Conservation (phyloP, 2,113 vertebrate genomes). For the Stigmatopora argus region DNA sequence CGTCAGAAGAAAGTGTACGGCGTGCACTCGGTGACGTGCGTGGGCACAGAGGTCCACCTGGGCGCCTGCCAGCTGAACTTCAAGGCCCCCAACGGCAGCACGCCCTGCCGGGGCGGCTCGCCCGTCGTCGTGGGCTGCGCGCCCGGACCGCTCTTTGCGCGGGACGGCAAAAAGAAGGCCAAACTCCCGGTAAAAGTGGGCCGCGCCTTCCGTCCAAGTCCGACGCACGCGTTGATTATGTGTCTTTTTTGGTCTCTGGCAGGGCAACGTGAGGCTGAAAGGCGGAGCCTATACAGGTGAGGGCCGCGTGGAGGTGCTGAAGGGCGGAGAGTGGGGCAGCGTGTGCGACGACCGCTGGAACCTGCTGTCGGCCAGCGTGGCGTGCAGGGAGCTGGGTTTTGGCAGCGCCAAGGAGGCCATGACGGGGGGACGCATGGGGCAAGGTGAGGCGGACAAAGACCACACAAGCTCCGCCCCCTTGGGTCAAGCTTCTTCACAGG, state of each 20-base stretch:
- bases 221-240: too few relatives aligned
- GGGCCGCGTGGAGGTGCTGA: constrained; percentile 89
- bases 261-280: constrained; percentile 83
- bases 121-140: constrained; percentile 84
- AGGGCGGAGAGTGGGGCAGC: constrained; percentile 83
- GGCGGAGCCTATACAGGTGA: constrained; percentile 80
- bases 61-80: constrained; percentile 85
- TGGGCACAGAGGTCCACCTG: constrained; percentile 84
- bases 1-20: constrained; percentile 78
- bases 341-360: constrained; percentile 93
- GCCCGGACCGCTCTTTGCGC: constrained; percentile 74
- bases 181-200: constrained; percentile 57
- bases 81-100: constrained; percentile 73
- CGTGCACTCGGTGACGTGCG: constrained; percentile 83
- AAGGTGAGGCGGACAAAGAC: constrained; percentile 71
- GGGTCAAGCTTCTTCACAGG: too few relatives aligned
- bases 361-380: constrained; percentile 85
- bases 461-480: too few relatives aligned
- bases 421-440: constrained; percentile 87
- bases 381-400: constrained; percentile 93
- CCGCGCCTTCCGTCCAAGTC: not conserved
- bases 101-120: constrained; percentile 70
- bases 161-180: constrained; percentile 73
- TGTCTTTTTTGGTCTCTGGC: not conserved
- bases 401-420: constrained; percentile 91